Evolutionary conservation across 2,888 invertebrate species (phyloP).

Genomic region (Drosophila colorata): DNA sequence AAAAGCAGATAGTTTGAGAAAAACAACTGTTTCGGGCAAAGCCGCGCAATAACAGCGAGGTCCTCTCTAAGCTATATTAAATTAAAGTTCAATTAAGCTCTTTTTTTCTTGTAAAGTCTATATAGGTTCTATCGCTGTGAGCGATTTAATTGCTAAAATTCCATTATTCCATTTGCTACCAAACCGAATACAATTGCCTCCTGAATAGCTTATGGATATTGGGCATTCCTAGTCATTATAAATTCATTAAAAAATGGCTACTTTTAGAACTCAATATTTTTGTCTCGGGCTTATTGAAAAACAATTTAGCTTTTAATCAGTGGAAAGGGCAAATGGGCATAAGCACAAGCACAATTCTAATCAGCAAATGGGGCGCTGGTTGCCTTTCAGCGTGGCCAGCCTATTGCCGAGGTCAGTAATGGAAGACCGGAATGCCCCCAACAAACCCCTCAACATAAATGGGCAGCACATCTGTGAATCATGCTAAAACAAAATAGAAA

Average conservation of each 20-base stretch:
- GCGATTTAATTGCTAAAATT: slow-evolving; percentile 33
- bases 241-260: slow-evolving; percentile 34
- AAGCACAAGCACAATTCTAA: slow-evolving; percentile 65
- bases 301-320: slow-evolving; percentile 64
- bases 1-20: not conserved
- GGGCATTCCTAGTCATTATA: slow-evolving; percentile 27
- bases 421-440: not conserved
- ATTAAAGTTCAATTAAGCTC: not conserved
- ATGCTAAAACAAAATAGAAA: slow-evolving; percentile 36
- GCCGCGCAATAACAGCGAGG: not conserved
- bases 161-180: slow-evolving; percentile 25
- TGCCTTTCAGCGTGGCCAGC: slow-evolving; percentile 30
- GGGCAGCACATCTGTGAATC: slow-evolving; percentile 54
- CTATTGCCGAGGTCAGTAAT: slow-evolving; percentile 74
- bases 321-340: slow-evolving; percentile 39
- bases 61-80: not conserved
- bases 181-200: not conserved
- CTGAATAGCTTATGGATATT: slow-evolving; percentile 10
- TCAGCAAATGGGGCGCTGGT: slow-evolving; percentile 34
- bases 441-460: slow-evolving; percentile 1
- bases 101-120: not conserved
- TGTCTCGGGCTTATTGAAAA: slow-evolving; percentile 53
- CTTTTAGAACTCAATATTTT: slow-evolving; percentile 8
- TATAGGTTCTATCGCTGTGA: slow-evolving; percentile 5
- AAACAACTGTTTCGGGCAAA: not conserved